phyloP scores from a whole-genome alignment of 2,113 vertebrate genomes.

The Phaethornis superciliosus region DNA sequence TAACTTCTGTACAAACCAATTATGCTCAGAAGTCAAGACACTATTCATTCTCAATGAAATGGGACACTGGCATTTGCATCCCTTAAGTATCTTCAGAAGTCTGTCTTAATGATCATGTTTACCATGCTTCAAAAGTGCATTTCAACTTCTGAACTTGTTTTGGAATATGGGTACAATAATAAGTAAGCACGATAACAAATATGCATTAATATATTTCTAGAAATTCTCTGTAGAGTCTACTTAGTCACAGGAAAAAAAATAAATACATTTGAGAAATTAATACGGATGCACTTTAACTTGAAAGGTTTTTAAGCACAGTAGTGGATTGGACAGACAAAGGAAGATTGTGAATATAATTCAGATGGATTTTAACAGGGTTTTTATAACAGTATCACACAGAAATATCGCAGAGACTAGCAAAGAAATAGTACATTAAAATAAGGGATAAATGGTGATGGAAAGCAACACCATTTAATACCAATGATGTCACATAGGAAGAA shows the following conservation, averaged over 20 bases:
- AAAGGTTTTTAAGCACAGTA: background rate
- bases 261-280: background rate
- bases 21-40: background rate
- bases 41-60: background rate
- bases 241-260: background rate
- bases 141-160: background rate
- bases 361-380: background rate
- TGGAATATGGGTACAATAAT: background rate
- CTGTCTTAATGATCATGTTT: background rate
- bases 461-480: background rate
- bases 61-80: background rate
- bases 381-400: background rate
- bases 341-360: background rate
- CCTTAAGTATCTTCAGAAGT: background rate
- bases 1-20: background rate
- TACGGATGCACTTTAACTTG: background rate
- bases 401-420: background rate
- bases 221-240: background rate
- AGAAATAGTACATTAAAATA: background rate
- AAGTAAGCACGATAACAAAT: background rate
- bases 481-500: background rate
- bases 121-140: background rate
- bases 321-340: background rate
- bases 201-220: background rate
- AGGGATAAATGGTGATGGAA: background rate